phyloP scores from a whole-genome alignment of 1,140 invertebrate species.

The Limonius californicus region DNA sequence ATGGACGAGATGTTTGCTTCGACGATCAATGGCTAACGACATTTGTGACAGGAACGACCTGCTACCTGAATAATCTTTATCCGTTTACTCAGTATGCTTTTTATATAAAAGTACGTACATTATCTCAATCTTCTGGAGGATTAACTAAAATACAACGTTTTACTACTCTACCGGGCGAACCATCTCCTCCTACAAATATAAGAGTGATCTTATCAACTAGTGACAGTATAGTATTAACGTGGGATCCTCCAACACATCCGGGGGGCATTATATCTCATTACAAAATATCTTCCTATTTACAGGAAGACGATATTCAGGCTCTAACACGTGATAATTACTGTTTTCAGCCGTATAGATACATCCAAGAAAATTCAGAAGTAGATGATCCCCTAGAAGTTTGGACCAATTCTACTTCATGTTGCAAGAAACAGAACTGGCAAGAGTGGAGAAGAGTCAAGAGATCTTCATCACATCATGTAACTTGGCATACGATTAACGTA shows the following conservation, averaged over 20 bases:
- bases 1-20: constrained; percentile 63
- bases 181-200: constrained; percentile 54
- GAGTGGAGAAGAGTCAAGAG: neutral
- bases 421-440: neutral
- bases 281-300: constrained; percentile 49
- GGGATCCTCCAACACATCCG: constrained; percentile 58
- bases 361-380: neutral
- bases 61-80: constrained; percentile 50
- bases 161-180: constrained; percentile 57
- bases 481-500: no score
- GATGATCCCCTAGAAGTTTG: neutral
- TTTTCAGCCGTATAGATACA: neutral
- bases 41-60: constrained; percentile 26
- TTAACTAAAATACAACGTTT: constrained; percentile 59
- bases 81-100: constrained; percentile 63
- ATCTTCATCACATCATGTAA: no score
- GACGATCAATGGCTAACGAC: constrained; percentile 48
- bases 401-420: neutral
- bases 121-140: constrained; percentile 37
- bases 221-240: constrained; percentile 55
- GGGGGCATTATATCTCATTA: constrained; percentile 67
- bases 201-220: constrained; percentile 43
- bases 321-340: constrained; percentile 62
- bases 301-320: constrained; percentile 46
- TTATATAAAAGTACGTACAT: constrained; percentile 59